A percentile compares a stretch with the other conserved stretches of the same genome.
These are phyloP conservation scores for Ceramica pisi DNA, from an alignment of 2,888 invertebrate species.

Conservation along the genomic window DNA sequence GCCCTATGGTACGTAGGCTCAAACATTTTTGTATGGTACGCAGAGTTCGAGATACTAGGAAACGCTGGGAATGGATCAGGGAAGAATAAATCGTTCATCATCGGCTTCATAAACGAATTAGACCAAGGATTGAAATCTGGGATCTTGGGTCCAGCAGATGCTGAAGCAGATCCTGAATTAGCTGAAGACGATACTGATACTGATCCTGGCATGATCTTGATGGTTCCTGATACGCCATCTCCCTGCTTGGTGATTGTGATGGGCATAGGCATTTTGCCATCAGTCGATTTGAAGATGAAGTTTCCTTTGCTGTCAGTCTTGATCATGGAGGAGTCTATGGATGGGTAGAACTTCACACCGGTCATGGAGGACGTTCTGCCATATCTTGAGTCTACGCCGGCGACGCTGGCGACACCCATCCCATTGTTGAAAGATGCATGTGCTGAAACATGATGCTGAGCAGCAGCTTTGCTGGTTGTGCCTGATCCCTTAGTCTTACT, in stretches of 20 bases:
- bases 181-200: slow-evolving; percentile 77
- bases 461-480: slow-evolving; percentile 15
- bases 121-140: slow-evolving; percentile 60
- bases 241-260: slow-evolving; percentile 73
- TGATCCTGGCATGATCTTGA: slow-evolving; percentile 77
- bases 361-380: slow-evolving; percentile 78
- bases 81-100: slow-evolving; percentile 60
- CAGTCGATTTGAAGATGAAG: slow-evolving; percentile 55
- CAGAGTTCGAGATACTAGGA: slow-evolving; percentile 64
- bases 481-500: slow-evolving; percentile 35
- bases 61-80: slow-evolving; percentile 65
- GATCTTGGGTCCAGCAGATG: slow-evolving; percentile 38
- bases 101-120: slow-evolving; percentile 57
- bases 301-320: slow-evolving; percentile 61
- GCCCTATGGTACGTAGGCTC: slow-evolving; percentile 68
- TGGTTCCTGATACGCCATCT: slow-evolving; percentile 75
- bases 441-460: slow-evolving; percentile 37
- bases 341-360: slow-evolving; percentile 76
- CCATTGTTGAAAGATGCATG: slow-evolving; percentile 59
- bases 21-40: slow-evolving; percentile 45
- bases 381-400: slow-evolving; percentile 77
- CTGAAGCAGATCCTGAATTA: slow-evolving; percentile 67
- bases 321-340: slow-evolving; percentile 59
- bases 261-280: slow-evolving; percentile 65
- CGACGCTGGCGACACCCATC: slow-evolving; percentile 77